phyloP scores from a whole-genome alignment of 2,888 invertebrate genomes.

The Tetragonula carbonaria region DNA sequence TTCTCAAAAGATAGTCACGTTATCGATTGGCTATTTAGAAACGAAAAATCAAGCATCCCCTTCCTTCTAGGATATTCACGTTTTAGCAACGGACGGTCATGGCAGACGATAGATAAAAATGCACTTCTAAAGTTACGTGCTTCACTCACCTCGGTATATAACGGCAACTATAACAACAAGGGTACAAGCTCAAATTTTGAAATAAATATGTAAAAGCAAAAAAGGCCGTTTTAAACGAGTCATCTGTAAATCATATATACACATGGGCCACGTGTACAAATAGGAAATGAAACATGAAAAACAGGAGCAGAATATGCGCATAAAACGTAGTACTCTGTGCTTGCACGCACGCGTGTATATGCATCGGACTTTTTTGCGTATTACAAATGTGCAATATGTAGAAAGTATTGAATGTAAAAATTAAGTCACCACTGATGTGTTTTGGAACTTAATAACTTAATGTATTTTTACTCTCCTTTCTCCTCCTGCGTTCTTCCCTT shows the following conservation, averaged over 20 bases:
- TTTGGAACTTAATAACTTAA: conserved; percentile 80
- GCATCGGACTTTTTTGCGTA: conserved; percentile 28
- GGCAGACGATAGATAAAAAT: conserved; percentile 33
- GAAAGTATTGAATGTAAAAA: conserved; percentile 72
- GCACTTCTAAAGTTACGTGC: conserved; percentile 21
- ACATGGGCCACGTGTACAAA: neutral
- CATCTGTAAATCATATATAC: conserved; percentile 4
- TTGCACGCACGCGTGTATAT: conserved; percentile 43
- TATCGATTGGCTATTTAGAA: conserved; percentile 35
- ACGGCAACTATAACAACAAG: conserved; percentile 34
- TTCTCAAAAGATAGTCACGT: conserved; percentile 20
- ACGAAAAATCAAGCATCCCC: neutral
- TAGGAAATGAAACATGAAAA: neutral
- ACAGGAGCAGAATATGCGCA: conserved; percentile 39
- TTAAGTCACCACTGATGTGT: conserved; percentile 78
- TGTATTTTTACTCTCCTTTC: conserved; percentile 80
- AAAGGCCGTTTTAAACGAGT: neutral
- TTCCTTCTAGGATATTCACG: conserved; percentile 16
- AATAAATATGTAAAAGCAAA: conserved; percentile 3
- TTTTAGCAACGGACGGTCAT: conserved; percentile 47
- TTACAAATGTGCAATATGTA: conserved; percentile 47
- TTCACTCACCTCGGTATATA: conserved; percentile 50
- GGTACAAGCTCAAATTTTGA: conserved; percentile 32
- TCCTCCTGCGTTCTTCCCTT: conserved; percentile 80
- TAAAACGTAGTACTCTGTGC: conserved; percentile 24